Evolutionary conservation across 2,113 vertebrate genomes (phyloP), one percentile per base, ranked within the genome.

Genomic region (Delphinus delphis): DNA sequence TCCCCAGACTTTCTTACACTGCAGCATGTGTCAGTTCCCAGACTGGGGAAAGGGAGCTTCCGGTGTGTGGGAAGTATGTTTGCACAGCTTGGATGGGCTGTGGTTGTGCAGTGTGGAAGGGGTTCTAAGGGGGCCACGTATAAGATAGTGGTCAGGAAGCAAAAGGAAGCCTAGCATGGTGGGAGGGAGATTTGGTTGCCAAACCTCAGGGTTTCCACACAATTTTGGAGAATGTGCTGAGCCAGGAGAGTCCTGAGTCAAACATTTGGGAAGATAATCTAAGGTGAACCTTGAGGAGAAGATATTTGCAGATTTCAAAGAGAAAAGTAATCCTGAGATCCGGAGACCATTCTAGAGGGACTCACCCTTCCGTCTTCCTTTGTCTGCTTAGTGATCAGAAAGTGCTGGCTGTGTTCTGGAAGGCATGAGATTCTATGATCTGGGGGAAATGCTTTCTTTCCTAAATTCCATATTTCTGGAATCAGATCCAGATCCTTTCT

Each of bases 281-380:
- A 74, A 50, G 36, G 18, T 58, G 58, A 74, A 87, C 2, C 41
- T 63, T 23, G 33, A 79, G 26, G 83, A 76, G 13, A 41, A 58
- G 58, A 33, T 47, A n/a, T 63, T 38, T 63, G 25, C 38, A 33
- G 28, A 41, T 80, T 70, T 74, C 6, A 26, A 25, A 91, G 31
- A 38, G 55, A 2, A 81, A 63, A 44, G 38, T 17, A 9, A 31
- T 28, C 18, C 3, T 68, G 41, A 88, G 31, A 63, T 60, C 26
- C 8, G 36, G 38, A 68, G 25, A 33, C 15, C 0, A 0, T 38
- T 14, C 25, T 20, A 1, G 36, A 31, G 15, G 38, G 4, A 7
- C 33, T 41, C 0, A 0, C 23, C 14, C 4, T 15, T 74, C n/a
- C 5, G 4, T 65, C 44, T 58, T 15, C 21, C 89, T 47, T 26